Conservation (phyloP, 1,140 invertebrate species). For the Carposina sasakii region DNA sequence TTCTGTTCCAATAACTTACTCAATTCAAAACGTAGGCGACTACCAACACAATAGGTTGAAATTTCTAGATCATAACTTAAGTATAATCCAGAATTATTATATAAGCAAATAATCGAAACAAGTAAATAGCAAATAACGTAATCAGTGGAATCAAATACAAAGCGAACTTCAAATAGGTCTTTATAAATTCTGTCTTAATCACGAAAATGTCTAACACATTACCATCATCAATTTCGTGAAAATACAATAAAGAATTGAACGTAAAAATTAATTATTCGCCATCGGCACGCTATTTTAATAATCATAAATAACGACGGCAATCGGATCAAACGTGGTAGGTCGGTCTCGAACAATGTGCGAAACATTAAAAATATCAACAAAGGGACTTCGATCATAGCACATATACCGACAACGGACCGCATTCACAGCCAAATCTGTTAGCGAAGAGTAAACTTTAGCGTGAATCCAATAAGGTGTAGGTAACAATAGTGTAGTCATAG, state of each 20-base stretch:
- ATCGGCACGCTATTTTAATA: constrained; percentile 64
- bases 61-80: too few relatives aligned
- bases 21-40: too few relatives aligned
- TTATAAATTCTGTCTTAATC: too few relatives aligned
- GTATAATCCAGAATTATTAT: too few relatives aligned
- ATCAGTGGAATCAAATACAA: too few relatives aligned
- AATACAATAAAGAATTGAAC: constrained; percentile 57
- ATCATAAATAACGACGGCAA: constrained; percentile 67
- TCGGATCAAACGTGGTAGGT: constrained; percentile 67
- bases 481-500: constrained; percentile 3
- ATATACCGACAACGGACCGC: constrained; percentile 38
- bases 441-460: constrained; percentile 18
- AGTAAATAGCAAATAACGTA: too few relatives aligned
- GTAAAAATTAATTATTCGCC: constrained; percentile 65
- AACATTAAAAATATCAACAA: constrained; percentile 73
- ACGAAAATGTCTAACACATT: constrained; percentile 40
- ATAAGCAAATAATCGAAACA: too few relatives aligned
- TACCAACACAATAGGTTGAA: too few relatives aligned
- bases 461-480: constrained; percentile 14
- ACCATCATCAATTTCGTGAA: constrained; percentile 44
- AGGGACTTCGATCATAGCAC: constrained; percentile 68
- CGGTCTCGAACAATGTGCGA: constrained; percentile 64
- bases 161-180: too few relatives aligned
- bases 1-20: too few relatives aligned
- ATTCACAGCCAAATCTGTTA: not conserved